phyloP scores from a whole-genome alignment of 2,113 vertebrate genomes.

The Ursus arctos region DNA sequence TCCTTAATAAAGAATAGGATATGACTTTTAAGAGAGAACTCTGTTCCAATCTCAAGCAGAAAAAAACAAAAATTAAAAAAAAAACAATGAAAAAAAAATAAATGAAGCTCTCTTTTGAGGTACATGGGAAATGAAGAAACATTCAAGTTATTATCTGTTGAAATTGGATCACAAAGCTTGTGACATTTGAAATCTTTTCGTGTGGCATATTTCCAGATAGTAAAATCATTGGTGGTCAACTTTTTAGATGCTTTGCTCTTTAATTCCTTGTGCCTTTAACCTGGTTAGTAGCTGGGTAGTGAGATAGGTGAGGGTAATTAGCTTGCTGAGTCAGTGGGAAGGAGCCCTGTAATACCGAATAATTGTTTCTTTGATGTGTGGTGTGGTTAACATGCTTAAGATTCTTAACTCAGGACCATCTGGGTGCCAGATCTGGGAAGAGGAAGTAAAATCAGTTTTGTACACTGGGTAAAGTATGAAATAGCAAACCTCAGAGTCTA shows the following conservation, averaged over 20 bases:
- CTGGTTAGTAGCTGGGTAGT: conserved; percentile 48
- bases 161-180: conserved; percentile 74
- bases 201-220: conserved; percentile 58
- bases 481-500: conserved; percentile 8
- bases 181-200: conserved; percentile 64
- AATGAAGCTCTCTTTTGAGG: conserved; percentile 61
- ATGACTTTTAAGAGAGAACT: background rate
- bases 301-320: conserved; percentile 74
- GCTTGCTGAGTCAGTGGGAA: conserved; percentile 80
- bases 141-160: conserved; percentile 61
- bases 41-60: background rate
- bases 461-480: background rate
- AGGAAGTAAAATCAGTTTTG: conserved; percentile 28
- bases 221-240: conserved; percentile 68
- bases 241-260: conserved; percentile 71
- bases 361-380: conserved; percentile 85
- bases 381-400: conserved; percentile 75
- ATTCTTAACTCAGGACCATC: conserved; percentile 78
- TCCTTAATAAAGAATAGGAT: background rate
- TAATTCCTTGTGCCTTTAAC: conserved; percentile 69
- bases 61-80: conserved; percentile 42
- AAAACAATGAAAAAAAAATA: conserved; percentile 30
- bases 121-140: conserved; percentile 24
- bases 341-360: conserved; percentile 76
- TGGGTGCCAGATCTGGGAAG: conserved; percentile 19